Conservation (phyloP, 2,113 vertebrate species). For the Piprites chloris region DNA sequence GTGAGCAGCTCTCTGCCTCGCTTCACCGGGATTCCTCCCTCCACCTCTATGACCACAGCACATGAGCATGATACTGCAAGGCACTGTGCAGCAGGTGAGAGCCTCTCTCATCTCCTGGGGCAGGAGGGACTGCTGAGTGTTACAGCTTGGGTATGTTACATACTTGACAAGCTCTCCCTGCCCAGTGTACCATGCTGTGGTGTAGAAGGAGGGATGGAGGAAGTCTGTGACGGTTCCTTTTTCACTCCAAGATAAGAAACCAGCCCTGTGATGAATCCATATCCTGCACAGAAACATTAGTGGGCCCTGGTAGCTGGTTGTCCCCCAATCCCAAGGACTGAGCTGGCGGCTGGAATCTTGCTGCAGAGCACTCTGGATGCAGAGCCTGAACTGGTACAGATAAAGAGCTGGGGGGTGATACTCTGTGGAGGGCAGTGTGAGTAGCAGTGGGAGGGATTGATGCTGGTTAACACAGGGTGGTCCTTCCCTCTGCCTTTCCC, state of each 20-base stretch:
- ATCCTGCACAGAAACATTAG: background rate
- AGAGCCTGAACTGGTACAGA: background rate
- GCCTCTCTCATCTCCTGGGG: background rate
- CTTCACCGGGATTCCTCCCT: background rate
- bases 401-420: background rate
- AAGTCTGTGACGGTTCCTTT: background rate
- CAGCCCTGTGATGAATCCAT: background rate
- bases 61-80: accelerated
- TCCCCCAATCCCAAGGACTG: background rate
- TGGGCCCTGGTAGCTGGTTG: background rate
- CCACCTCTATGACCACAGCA: background rate
- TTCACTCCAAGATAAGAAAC: background rate
- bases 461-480: background rate
- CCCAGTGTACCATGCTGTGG: accelerated
- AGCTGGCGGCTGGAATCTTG: background rate
- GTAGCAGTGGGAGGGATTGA: background rate
- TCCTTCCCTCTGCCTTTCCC: background rate
- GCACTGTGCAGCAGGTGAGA: background rate
- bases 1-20: background rate
- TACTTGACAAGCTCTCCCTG: background rate
- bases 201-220: background rate
- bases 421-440: background rate
- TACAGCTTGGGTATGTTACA: background rate
- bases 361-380: accelerated
- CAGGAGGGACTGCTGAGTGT: background rate